Percentiles rank a stretch among this genome's conserved stretches.
Evolutionary conservation across 2,888 invertebrate species (phyloP).

Genomic region (Camponotus fellah): DNA sequence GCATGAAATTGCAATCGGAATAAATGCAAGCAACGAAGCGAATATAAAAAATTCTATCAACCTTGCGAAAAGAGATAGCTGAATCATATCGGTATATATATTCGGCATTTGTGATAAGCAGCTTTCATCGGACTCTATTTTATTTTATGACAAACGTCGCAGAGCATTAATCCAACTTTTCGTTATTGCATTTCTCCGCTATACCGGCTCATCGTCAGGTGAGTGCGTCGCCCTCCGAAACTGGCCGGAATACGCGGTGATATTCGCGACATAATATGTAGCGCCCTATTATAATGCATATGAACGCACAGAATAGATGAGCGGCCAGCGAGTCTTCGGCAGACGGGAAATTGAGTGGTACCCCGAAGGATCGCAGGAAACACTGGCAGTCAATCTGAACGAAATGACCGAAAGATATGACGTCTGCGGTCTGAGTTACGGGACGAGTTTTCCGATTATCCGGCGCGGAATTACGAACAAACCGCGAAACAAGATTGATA

Average conservation of each 20-base stretch:
- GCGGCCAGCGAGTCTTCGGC: constrained; percentile 49
- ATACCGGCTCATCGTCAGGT: constrained; percentile 57
- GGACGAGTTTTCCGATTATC: constrained; percentile 30
- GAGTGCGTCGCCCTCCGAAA: constrained; percentile 43
- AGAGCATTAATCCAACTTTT: constrained; percentile 51
- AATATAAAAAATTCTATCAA: constrained; percentile 34
- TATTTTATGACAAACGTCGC: constrained; percentile 8
- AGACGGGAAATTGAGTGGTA: constrained; percentile 65
- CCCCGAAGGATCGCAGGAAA: constrained; percentile 56
- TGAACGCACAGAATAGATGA: constrained; percentile 60
- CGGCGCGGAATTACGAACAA: constrained; percentile 3
- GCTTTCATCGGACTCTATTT: constrained; percentile 7
- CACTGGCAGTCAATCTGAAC: constrained; percentile 28
- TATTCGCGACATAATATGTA: constrained; percentile 52
- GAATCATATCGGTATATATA: constrained; percentile 23
- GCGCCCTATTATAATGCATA: constrained; percentile 64
- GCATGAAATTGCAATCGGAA: background rate
- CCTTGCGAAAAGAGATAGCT: background rate
- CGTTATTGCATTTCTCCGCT: constrained; percentile 45
- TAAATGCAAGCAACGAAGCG: background rate
- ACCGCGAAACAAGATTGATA: constrained; percentile 19
- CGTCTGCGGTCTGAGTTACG: constrained; percentile 28
- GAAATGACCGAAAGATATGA: constrained; percentile 36
- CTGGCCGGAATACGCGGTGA: constrained; percentile 33
- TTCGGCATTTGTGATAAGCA: constrained; percentile 10